phyloP scores from a whole-genome alignment of 2,888 invertebrate genomes.

The Conchocele bisecta region DNA sequence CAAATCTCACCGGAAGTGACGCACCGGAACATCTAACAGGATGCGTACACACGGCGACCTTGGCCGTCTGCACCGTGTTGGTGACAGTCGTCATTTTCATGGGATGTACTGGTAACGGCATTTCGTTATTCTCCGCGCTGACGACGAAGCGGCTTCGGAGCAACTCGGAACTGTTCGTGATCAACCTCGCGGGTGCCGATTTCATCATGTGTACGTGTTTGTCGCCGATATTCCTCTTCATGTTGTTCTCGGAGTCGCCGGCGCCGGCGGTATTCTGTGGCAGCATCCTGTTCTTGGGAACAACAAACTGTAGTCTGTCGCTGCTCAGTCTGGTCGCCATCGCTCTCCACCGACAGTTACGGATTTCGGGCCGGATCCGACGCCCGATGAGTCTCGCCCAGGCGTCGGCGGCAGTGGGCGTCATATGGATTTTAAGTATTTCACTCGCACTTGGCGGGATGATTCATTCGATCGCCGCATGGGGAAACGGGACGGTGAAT shows the following conservation, averaged over 20 bases:
- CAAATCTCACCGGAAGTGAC: slow-evolving; percentile 22
- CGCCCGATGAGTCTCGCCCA: slow-evolving; percentile 62
- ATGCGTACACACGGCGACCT: slow-evolving; percentile 72
- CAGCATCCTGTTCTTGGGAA: slow-evolving; percentile 68
- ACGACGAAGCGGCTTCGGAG: slow-evolving; percentile 65
- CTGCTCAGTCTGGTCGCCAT: slow-evolving; percentile 72
- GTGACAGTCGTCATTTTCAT: slow-evolving; percentile 72
- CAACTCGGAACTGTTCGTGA: slow-evolving; percentile 69
- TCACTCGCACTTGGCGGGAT: slow-evolving; percentile 67
- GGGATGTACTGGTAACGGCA: slow-evolving; percentile 73
- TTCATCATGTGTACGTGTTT: slow-evolving; percentile 71
- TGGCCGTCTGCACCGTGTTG: slow-evolving; percentile 75
- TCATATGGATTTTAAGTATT: slow-evolving; percentile 69
- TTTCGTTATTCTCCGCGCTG: slow-evolving; percentile 68
- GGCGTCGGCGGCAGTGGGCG: slow-evolving; percentile 59
- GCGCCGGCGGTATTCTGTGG: slow-evolving; percentile 71
- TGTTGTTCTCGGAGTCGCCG: slow-evolving; percentile 69
- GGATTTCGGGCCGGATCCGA: slow-evolving; percentile 64
- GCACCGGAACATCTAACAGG: slow-evolving; percentile 46
- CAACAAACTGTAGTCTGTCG: slow-evolving; percentile 67
- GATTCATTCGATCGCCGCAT: slow-evolving; percentile 66
- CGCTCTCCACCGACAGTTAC: slow-evolving; percentile 68
- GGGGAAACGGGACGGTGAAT: slow-evolving; percentile 59
- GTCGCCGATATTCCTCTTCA: slow-evolving; percentile 70
- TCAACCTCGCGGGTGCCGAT: slow-evolving; percentile 73